Evolutionary conservation across 2,797 vertebrate species (phyloP).

Genomic region (Arctocebus calabarensis): DNA sequence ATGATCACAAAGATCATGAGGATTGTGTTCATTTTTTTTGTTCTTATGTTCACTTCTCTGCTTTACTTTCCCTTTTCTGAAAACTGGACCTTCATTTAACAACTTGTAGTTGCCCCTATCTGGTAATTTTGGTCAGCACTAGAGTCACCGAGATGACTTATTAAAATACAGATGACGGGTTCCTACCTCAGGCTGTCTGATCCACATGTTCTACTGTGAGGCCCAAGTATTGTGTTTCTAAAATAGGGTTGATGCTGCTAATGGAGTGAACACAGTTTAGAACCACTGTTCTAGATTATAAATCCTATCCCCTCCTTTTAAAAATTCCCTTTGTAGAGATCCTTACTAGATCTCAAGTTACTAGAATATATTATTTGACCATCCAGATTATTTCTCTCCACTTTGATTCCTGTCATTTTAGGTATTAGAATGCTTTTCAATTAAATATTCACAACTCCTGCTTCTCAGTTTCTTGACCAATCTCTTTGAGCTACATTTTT

Average conservation of each 20-base stretch:
- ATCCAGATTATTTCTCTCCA: background rate
- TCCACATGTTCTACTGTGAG: background rate
- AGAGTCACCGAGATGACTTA: background rate
- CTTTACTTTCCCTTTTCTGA: background rate
- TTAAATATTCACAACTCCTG: background rate
- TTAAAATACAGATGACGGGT: background rate
- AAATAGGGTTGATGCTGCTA: background rate
- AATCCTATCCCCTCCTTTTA: too few species aligned
- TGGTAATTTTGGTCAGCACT: background rate
- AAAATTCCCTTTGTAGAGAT: background rate
- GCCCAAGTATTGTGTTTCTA: background rate
- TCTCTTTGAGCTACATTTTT: background rate
- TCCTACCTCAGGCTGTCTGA: background rate
- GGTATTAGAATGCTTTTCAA: background rate
- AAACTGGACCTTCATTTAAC: background rate
- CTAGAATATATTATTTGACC: background rate
- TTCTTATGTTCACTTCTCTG: background rate
- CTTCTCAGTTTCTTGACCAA: background rate
- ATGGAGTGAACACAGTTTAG: background rate
- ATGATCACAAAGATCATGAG: background rate
- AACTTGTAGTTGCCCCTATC: background rate
- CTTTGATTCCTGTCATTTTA: background rate
- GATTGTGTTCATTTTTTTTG: background rate
- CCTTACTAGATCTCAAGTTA: background rate
- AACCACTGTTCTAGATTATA: background rate